Evolutionary conservation across 2,888 invertebrate species (phyloP).

Genomic region (Argyra leucocephala): DNA sequence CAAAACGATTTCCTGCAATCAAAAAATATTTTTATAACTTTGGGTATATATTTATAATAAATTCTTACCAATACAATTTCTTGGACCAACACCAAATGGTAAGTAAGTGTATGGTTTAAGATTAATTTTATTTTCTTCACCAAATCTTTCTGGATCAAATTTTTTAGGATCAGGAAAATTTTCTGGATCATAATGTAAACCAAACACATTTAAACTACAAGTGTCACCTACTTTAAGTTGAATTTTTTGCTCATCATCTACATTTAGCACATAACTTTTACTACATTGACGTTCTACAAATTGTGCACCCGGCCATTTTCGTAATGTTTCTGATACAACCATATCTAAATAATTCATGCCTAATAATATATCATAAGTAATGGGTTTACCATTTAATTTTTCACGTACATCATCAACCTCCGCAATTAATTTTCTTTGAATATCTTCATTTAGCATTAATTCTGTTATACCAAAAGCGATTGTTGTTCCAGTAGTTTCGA

Average conservation of each 20-base stretch:
- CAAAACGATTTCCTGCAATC: slow-evolving; percentile 22
- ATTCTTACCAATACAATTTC: slow-evolving; percentile 52
- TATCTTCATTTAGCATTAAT: slow-evolving; percentile 49
- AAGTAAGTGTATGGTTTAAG: slow-evolving; percentile 45
- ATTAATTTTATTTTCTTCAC: slow-evolving; percentile 47
- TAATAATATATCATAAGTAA: slow-evolving; percentile 49
- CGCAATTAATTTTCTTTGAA: slow-evolving; percentile 47
- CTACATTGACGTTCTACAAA: slow-evolving; percentile 46
- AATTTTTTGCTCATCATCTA: slow-evolving; percentile 22
- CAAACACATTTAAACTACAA: slow-evolving; percentile 41
- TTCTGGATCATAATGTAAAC: slow-evolving; percentile 47
- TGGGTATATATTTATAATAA: background rate
- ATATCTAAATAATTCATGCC: slow-evolving; percentile 53
- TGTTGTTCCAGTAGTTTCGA: slow-evolving; percentile 43
- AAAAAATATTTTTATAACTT: background rate
- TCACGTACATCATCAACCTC: slow-evolving; percentile 48
- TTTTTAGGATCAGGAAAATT: slow-evolving; percentile 48
- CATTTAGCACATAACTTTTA: slow-evolving; percentile 44
- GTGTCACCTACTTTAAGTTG: slow-evolving; percentile 29
- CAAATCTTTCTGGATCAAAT: slow-evolving; percentile 53
- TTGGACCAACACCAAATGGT: slow-evolving; percentile 52
- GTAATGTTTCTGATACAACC: slow-evolving; percentile 46
- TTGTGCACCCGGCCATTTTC: slow-evolving; percentile 47
- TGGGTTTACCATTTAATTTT: slow-evolving; percentile 41
- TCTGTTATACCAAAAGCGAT: slow-evolving; percentile 50